These are phyloP conservation scores for Rhinella marina DNA, from an alignment of 2,797 vertebrate species.

Conservation along the genomic window DNA sequence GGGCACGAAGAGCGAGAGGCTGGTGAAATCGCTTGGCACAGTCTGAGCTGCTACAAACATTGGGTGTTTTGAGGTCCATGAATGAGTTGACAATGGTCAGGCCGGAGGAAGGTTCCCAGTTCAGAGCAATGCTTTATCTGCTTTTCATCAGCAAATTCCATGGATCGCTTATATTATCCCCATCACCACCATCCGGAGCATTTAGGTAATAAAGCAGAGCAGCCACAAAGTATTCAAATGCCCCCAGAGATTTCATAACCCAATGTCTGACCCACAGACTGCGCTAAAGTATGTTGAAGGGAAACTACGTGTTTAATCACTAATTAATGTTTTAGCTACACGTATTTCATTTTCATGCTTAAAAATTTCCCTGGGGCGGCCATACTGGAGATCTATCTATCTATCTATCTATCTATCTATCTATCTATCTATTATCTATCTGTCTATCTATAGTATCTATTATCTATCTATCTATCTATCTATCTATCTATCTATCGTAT, in stretches of 20 bases:
- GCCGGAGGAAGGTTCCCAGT: not conserved
- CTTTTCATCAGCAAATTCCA: not conserved
- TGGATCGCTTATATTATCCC: not conserved
- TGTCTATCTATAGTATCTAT: too few relatives aligned
- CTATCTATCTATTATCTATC: too few relatives aligned
- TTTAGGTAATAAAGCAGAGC: not conserved
- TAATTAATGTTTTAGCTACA: too few relatives aligned
- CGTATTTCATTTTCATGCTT: not conserved
- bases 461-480: too few relatives aligned
- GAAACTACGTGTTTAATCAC: too few relatives aligned
- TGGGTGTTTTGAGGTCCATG: conserved; percentile 1
- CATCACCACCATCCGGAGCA: not conserved
- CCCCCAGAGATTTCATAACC: not conserved
- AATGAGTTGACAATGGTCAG: not conserved
- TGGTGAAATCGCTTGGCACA: not conserved
- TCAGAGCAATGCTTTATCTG: not conserved
- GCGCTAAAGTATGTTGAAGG: not conserved
- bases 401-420: too few relatives aligned
- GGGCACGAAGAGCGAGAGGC: conserved; percentile 1
- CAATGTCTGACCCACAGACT: not conserved
- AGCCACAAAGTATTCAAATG: not conserved
- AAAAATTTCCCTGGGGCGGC: not conserved
- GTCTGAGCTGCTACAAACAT: not conserved
- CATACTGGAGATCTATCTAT: too few relatives aligned
- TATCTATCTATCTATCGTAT: too few relatives aligned